phyloP scores from a whole-genome alignment of 1,140 invertebrate genomes.

The Saccostrea cuccullata region DNA sequence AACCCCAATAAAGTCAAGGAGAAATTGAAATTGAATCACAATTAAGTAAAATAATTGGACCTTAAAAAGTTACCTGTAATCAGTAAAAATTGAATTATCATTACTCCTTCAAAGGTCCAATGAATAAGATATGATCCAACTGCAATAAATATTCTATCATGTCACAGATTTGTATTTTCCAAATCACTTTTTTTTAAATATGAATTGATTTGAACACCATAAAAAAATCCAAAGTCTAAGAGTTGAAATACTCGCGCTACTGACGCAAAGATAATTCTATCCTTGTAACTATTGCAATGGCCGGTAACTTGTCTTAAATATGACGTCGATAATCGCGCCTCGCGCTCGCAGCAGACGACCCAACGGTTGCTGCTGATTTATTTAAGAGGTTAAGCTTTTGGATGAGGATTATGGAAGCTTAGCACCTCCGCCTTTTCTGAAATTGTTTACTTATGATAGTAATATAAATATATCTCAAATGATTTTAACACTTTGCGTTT shows the following conservation, averaged over 20 bases:
- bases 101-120: background rate
- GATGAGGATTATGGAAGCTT: background rate
- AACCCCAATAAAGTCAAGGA: background rate
- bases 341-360: conserved; percentile 4
- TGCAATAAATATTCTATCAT: background rate
- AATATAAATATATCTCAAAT: background rate
- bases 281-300: background rate
- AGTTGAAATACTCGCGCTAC: background rate
- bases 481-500: background rate
- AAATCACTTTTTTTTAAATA: background rate
- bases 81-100: background rate
- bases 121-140: background rate
- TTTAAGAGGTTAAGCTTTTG: background rate
- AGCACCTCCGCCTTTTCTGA: background rate
- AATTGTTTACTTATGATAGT: background rate
- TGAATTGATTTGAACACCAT: background rate
- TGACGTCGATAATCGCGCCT: conserved; percentile 26
- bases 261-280: background rate
- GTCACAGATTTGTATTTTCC: background rate
- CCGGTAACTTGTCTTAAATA: conserved; percentile 18
- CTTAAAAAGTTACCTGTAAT: background rate
- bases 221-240: background rate
- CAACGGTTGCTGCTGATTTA: background rate
- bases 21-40: background rate
- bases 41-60: background rate